phyloP scores from a whole-genome alignment of 2,113 vertebrate genomes.

The Thamnaconus septentrionalis region DNA sequence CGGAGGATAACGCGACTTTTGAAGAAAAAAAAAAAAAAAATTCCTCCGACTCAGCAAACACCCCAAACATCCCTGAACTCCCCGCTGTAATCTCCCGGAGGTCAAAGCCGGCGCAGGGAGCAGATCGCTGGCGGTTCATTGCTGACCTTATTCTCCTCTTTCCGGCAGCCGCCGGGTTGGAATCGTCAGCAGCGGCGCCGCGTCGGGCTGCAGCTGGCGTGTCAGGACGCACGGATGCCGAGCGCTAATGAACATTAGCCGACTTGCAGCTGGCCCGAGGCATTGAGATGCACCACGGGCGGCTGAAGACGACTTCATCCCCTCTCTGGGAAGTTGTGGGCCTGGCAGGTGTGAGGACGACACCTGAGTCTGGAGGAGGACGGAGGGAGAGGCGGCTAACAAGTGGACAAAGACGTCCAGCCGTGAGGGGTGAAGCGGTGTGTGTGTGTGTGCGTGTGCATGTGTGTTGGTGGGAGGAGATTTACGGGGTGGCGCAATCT shows the following conservation, averaged over 20 bases:
- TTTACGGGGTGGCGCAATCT: slow-evolving; percentile 41
- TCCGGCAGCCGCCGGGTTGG: slow-evolving; percentile 22
- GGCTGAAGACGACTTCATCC: slow-evolving; percentile 65
- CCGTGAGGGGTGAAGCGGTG: slow-evolving; percentile 20
- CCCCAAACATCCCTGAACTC: not conserved
- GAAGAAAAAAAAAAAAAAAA: no score
- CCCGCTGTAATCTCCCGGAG: not conserved
- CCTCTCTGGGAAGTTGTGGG: slow-evolving; percentile 45
- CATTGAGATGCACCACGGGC: slow-evolving; percentile 45
- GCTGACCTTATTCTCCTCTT: slow-evolving; percentile 47
- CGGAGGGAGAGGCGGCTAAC: slow-evolving; percentile 14
- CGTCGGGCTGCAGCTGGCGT: slow-evolving; percentile 53
- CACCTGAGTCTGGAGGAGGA: slow-evolving; percentile 37
- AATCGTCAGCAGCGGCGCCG: slow-evolving; percentile 26
- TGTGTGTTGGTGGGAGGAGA: not conserved
- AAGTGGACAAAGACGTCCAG: slow-evolving; percentile 52
- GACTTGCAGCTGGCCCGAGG: slow-evolving; percentile 36
- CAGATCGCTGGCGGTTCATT: slow-evolving; percentile 21
- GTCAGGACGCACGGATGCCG: slow-evolving; percentile 55
- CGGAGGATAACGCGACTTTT: no score
- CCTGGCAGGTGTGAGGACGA: slow-evolving; percentile 42
- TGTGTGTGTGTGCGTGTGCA: not conserved
- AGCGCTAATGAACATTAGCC: slow-evolving; percentile 62
- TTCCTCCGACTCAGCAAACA: no score
- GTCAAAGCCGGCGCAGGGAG: slow-evolving; percentile 11